A percentile compares a stretch with the other conserved stretches of the same genome.
phyloP scores from a whole-genome alignment of 2,797 vertebrate genomes.

The Pseudochirops cupreus region DNA sequence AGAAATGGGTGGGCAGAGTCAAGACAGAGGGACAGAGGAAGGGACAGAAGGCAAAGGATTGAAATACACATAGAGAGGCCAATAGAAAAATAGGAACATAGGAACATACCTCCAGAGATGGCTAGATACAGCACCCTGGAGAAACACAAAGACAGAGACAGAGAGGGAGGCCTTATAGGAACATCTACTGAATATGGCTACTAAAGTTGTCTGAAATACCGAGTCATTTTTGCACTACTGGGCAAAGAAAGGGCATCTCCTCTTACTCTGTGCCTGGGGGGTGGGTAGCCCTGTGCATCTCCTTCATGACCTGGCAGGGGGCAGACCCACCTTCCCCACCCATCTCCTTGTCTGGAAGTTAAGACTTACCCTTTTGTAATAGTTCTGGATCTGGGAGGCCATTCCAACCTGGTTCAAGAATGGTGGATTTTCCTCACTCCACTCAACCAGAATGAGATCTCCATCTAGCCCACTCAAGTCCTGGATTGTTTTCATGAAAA shows the following conservation, averaged over 20 bases:
- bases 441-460: constrained; percentile 95
- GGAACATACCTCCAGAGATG: not conserved
- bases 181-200: not conserved
- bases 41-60: not conserved
- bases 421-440: constrained; percentile 95
- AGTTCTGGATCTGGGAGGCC: constrained; percentile 97
- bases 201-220: not conserved
- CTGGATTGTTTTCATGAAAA: constrained; percentile 95
- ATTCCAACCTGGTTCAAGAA: constrained; percentile 97
- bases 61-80: not conserved
- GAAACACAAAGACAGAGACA: not conserved
- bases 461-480: constrained; percentile 96
- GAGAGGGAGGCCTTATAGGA: not conserved
- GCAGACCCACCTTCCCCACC: not conserved
- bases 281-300: not conserved
- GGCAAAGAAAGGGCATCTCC: not conserved
- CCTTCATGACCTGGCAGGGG: not conserved
- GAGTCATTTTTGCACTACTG: not conserved
- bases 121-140: not conserved
- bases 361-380: constrained; percentile 94
- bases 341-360: not conserved
- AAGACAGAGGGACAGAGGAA: not conserved
- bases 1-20: not conserved
- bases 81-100: not conserved
- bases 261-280: not conserved